A percentile compares a stretch with the other conserved stretches of the same genome.
These are phyloP conservation scores for Eriocheir sinensis DNA, from an alignment of 1,140 invertebrate species.

Conservation along the genomic window DNA sequence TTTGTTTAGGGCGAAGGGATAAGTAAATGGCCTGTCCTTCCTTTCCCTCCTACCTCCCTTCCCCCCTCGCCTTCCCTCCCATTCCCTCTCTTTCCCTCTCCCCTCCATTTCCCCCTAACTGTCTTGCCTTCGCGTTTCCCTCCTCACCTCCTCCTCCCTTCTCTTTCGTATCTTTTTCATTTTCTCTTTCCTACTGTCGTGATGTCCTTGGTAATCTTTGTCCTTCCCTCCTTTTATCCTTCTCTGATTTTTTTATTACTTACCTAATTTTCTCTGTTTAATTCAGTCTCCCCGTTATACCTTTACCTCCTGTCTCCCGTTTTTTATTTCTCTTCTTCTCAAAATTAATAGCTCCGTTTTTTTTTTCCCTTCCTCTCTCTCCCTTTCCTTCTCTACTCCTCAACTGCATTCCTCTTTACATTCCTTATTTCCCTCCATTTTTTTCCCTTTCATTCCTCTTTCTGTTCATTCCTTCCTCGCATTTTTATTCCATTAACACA, in stretches of 20 bases:
- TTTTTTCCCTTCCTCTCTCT: not conserved
- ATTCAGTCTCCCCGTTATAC: not conserved
- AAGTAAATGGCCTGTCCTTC: not conserved
- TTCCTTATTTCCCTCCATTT: not conserved
- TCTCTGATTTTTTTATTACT: not conserved
- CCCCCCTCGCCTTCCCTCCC: not conserved
- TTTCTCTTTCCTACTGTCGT: not conserved
- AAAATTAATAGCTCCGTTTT: not conserved
- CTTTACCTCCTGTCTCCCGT: not conserved
- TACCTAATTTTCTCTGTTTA: not conserved
- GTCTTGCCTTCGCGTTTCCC: no score
- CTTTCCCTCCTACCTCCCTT: not conserved
- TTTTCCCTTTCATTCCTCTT: not conserved
- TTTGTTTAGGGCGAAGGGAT: not conserved
- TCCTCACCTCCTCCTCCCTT: not conserved
- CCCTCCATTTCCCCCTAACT: not conserved
- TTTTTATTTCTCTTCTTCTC: not conserved
- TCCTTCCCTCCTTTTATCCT: not conserved
- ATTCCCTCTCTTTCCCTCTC: not conserved
- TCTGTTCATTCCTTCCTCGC: not conserved
- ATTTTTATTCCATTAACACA: not conserved
- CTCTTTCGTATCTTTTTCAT: not conserved
- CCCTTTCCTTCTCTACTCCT: not conserved
- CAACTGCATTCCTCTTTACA: no score
- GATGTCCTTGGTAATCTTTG: not conserved